phyloP scores from a whole-genome alignment of 2,113 vertebrate genomes.

The Orientallactaga bullata region DNA sequence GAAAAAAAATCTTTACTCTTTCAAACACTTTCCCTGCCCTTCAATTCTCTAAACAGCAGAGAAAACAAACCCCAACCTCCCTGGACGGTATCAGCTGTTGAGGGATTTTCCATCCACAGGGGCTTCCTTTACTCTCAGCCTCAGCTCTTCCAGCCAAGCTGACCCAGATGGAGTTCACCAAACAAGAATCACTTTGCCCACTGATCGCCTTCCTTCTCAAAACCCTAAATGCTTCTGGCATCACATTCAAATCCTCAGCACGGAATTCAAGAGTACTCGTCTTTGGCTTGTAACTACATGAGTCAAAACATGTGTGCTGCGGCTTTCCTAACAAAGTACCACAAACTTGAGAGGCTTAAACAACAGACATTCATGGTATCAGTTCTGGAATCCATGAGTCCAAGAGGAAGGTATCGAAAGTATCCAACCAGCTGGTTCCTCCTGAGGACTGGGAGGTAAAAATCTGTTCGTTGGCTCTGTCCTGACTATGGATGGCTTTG shows the following conservation, averaged over 20 bases:
- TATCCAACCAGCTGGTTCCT: not conserved
- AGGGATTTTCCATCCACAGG: not conserved
- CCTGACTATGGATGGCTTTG: not conserved
- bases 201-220: not conserved
- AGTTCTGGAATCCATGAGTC: not conserved
- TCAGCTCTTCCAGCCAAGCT: not conserved
- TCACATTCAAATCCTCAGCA: not conserved
- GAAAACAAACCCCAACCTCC: no score
- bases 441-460: not conserved
- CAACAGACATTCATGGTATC: not conserved
- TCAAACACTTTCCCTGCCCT: no score
- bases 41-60: no score
- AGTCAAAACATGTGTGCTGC: not conserved
- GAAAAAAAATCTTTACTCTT: no score
- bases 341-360: not conserved
- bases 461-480: not conserved
- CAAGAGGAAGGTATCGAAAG: not conserved
- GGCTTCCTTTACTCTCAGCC: not conserved
- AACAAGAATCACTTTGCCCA: not conserved
- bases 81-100: not conserved
- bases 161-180: not conserved
- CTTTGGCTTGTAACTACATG: not conserved
- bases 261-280: not conserved
- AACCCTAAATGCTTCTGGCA: not conserved
- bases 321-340: not conserved